Conservation (phyloP, 2,888 invertebrate genomes). For the Thera britannica region DNA sequence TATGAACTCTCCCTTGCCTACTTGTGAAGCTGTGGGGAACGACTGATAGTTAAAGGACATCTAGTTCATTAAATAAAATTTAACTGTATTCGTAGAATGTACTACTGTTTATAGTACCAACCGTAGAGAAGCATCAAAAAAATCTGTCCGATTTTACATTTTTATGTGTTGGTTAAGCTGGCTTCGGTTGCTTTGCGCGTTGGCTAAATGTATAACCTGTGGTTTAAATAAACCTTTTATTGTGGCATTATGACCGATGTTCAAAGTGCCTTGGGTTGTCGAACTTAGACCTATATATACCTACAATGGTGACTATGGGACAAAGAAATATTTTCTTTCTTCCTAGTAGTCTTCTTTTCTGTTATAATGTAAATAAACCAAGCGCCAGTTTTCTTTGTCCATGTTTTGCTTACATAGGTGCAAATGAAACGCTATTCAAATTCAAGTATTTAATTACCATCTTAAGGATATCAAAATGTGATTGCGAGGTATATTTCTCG, state of each 20-base stretch:
- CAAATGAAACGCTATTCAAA: neutral
- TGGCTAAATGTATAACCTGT: no score
- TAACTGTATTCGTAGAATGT: no score
- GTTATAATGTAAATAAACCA: constrained; percentile 1
- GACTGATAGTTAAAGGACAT: constrained; percentile 1
- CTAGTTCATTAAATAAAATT: no score
- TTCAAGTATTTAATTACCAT: neutral
- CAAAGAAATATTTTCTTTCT: neutral
- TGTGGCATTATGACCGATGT: neutral
- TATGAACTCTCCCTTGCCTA: constrained; percentile 14
- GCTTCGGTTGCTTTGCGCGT: no score
- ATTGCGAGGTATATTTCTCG: no score
- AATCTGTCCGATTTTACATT: no score
- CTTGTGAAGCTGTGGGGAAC: neutral
- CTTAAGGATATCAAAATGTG: no score
- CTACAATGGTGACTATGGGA: neutral
- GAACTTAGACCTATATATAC: neutral
- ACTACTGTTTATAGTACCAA: no score
- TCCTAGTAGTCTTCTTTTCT: neutral
- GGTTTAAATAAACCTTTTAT: neutral
- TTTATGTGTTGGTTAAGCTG: no score
- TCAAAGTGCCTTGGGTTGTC: neutral
- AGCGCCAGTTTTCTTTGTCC: neutral
- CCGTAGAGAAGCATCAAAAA: no score
- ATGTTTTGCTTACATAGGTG: constrained; percentile 7